Evolutionary conservation across 2,888 invertebrate genomes (phyloP), one percentile per base, ranked within the genome.

Genomic region (Ennomos fuscantarius): DNA sequence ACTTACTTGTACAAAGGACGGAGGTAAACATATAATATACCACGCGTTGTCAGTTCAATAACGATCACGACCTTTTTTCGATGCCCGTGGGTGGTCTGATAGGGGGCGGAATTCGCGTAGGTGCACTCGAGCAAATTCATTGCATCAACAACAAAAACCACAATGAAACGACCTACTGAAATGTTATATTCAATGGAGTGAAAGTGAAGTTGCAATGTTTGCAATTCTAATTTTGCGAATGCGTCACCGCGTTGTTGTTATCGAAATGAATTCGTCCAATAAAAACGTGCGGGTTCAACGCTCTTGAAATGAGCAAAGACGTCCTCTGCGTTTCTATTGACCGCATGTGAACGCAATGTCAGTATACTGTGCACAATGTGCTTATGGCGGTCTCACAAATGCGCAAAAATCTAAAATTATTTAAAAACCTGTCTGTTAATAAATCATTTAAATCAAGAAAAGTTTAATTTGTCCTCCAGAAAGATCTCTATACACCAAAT

Each of bases 121-220:
- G 64, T 60, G 59, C 58, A 64, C 45, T 55, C 24, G 49, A 76
- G 76, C 67, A 67, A 70, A 80, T 80, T 78, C 82, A 82, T 84
- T 74, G 72, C 78, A 73, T 75, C 76, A 60, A 76, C 80, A 77
- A 79, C 79, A 78, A 79, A 81, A 82, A 79, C 66, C 66, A 74
- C 76, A 81, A 80, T 82, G 79, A 74, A 53, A 57, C 43, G 55
- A 57, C 62, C 66, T 46, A 79, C 73, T 73, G 70, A 62, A 56
- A 59, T 51, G 57, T 52, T 49, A 41, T 48, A 48, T 56, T 50
- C 42, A 56, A 51, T 44, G 45, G 45, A 62, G 67, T 61, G 66
- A 70, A 72, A 67, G 66, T 63, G 51, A n/a, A 39, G 12, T 32
- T n/a, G 40, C 42, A 43, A 43, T 44, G 37, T 50, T 15, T 54